phyloP scores from a whole-genome alignment of 2,113 vertebrate species.

The Cyrtonyx montezumae region DNA sequence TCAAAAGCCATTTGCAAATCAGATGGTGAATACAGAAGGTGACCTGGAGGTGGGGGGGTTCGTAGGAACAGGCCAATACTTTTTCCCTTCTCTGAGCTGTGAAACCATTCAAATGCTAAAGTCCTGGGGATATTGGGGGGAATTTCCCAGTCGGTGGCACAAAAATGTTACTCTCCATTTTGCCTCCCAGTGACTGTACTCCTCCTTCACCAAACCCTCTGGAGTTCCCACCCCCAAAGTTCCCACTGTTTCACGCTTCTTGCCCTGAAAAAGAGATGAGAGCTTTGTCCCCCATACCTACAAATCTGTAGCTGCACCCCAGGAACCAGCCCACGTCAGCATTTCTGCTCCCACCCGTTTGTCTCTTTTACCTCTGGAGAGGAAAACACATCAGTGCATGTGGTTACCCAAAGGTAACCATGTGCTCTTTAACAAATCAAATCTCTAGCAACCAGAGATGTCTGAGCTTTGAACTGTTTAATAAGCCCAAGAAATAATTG shows the following conservation, averaged over 20 bases:
- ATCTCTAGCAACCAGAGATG: neutral
- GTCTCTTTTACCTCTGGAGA: neutral
- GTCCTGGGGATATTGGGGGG: neutral
- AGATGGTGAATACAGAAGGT: neutral
- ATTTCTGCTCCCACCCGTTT: neutral
- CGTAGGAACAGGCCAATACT: neutral
- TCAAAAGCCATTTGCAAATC: neutral
- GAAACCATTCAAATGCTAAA: neutral
- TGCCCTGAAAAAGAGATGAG: accelerated
- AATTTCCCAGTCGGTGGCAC: neutral
- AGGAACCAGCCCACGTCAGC: neutral
- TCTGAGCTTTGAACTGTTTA: neutral
- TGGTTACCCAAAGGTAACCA: neutral
- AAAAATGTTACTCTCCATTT: neutral
- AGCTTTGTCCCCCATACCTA: neutral
- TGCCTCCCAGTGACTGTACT: neutral
- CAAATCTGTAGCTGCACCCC: neutral
- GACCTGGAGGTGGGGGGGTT: neutral
- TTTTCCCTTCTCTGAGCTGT: neutral
- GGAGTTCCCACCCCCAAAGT: neutral
- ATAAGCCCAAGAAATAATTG: neutral
- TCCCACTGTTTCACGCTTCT: neutral
- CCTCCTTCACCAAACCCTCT: accelerated
- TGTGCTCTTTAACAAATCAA: neutral
- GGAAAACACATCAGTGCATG: neutral